Conservation (phyloP, 2,888 invertebrate species). For the Rapana venosa region DNA sequence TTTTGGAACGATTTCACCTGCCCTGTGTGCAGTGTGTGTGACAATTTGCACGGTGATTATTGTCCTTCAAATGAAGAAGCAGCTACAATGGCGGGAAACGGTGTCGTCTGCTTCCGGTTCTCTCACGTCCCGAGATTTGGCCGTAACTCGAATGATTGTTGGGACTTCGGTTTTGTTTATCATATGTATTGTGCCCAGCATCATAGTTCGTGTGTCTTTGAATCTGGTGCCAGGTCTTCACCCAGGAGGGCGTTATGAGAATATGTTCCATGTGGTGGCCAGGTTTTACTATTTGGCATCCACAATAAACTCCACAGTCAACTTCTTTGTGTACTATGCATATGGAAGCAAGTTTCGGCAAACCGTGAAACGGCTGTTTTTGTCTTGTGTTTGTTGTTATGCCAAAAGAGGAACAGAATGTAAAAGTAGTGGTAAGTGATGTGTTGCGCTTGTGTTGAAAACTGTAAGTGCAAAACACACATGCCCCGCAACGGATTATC, state of each 20-base stretch:
- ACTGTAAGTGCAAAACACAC: too few relatives aligned
- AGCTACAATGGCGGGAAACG: neutral
- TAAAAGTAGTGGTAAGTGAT: too few relatives aligned
- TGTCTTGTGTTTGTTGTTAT: too few relatives aligned
- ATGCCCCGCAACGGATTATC: too few relatives aligned
- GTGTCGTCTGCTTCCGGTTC: neutral
- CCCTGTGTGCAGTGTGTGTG: neutral
- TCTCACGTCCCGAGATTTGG: neutral
- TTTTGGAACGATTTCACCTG: neutral
- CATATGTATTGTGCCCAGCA: neutral
- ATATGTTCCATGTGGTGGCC: neutral
- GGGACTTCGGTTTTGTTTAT: slow-evolving; percentile 9
- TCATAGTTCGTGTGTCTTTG: neutral
- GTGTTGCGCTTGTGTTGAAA: too few relatives aligned
- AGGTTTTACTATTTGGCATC: neutral
- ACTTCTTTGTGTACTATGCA: neutral
- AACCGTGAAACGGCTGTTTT: too few relatives aligned
- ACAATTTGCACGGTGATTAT: neutral
- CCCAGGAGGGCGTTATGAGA: neutral
- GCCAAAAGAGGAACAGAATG: too few relatives aligned
- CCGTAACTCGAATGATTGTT: neutral
- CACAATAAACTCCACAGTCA: neutral
- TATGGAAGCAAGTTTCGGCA: slow-evolving; percentile 10
- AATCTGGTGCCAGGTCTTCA: neutral
- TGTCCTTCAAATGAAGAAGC: slow-evolving; percentile 6